Conservation (phyloP, 2,888 invertebrate species). For the Eupithecia vulgata region DNA sequence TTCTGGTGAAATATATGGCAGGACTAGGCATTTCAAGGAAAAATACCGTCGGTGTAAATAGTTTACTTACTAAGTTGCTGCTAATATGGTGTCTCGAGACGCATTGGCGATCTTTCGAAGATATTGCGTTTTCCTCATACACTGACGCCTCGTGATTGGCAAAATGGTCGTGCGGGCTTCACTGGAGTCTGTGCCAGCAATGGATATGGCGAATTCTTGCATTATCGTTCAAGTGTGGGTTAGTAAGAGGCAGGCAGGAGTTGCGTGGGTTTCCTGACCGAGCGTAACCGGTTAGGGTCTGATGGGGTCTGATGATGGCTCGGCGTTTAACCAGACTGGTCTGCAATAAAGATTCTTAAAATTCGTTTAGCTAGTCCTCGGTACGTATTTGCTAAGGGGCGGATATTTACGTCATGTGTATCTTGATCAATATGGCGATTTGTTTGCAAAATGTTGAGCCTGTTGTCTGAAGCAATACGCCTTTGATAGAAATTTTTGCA, state of each 20-base stretch:
- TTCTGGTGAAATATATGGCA: conserved; percentile 57
- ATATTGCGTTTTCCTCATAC: not conserved
- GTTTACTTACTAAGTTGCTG: conserved; percentile 62
- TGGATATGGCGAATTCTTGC: not conserved
- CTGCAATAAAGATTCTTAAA: conserved; percentile 46
- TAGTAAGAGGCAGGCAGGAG: conserved; percentile 57
- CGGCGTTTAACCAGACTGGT: conserved; percentile 62
- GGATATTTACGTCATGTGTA: conserved; percentile 22
- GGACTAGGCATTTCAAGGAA: conserved; percentile 66
- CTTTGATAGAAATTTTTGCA: not conserved
- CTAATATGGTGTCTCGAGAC: conserved; percentile 54
- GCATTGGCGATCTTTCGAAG: not conserved
- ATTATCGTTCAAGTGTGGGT: conserved; percentile 14
- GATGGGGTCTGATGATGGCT: conserved; percentile 77
- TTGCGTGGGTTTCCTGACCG: conserved; percentile 77
- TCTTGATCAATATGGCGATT: conserved; percentile 6
- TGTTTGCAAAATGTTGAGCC: not conserved
- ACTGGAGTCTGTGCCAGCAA: not conserved
- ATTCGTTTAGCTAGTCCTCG: conserved; percentile 22
- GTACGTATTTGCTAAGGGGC: conserved; percentile 26
- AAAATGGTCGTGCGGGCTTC: not conserved
- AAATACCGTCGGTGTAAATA: conserved; percentile 68
- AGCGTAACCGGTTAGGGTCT: conserved; percentile 78
- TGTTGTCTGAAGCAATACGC: not conserved
- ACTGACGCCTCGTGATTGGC: not conserved